Conservation (phyloP, 2,888 invertebrate species). For the Limnephilus marmoratus region DNA sequence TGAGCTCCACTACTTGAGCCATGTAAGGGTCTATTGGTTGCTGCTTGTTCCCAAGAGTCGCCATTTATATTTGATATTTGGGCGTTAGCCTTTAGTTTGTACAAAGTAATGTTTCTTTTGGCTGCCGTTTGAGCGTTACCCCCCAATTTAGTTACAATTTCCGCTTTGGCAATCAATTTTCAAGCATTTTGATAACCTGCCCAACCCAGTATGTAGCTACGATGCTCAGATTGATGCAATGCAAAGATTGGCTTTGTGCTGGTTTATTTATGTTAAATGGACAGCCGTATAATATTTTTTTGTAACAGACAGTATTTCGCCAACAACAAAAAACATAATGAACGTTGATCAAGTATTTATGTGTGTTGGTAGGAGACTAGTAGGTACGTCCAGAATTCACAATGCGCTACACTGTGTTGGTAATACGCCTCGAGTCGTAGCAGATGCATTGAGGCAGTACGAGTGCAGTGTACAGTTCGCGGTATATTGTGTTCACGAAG, state of each 20-base stretch:
- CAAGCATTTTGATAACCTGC: neutral
- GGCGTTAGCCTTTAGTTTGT: no score
- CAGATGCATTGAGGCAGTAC: conserved; percentile 7
- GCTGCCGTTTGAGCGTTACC: neutral
- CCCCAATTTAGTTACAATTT: neutral
- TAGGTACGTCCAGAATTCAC: neutral
- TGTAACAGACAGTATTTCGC: neutral
- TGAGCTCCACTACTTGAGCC: no score
- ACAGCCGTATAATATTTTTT: neutral
- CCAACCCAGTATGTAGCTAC: neutral
- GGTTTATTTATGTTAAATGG: neutral
- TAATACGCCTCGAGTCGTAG: neutral
- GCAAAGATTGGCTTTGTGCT: neutral
- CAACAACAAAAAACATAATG: neutral
- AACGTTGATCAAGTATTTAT: neutral
- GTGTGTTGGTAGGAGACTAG: neutral
- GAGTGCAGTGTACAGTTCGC: conserved; percentile 9
- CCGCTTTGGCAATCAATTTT: neutral
- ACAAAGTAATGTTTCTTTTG: neutral
- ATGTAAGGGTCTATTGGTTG: neutral
- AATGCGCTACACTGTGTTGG: neutral
- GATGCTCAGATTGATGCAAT: neutral
- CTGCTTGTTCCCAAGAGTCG: neutral
- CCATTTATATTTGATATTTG: neutral
- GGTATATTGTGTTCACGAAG: conserved; percentile 41